Conservation (phyloP, 2,113 vertebrate species). For the Chloebia gouldiae region DNA sequence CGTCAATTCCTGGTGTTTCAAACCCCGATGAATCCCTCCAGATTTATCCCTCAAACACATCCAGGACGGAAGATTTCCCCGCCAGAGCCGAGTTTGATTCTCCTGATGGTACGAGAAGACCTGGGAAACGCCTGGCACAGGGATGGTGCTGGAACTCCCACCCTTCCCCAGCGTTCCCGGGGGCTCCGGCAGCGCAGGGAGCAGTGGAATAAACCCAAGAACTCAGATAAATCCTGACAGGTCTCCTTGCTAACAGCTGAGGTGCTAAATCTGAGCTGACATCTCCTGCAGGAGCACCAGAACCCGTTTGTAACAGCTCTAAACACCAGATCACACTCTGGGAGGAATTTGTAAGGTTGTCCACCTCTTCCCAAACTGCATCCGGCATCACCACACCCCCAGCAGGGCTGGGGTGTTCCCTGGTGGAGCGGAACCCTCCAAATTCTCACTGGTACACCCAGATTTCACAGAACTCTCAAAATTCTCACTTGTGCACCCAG, state of each 20-base stretch:
- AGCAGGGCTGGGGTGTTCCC: not conserved
- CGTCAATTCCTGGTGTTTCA: accelerated
- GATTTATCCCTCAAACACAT: not conserved
- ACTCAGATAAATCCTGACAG: not conserved
- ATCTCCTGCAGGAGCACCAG: not conserved
- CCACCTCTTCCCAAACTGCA: not conserved
- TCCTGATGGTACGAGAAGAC: not conserved
- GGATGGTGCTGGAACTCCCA: not conserved
- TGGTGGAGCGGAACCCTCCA: not conserved
- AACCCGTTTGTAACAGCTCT: not conserved
- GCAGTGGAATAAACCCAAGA: not conserved
- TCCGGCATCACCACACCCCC: accelerated
- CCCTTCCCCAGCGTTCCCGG: not conserved
- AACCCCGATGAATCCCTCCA: not conserved
- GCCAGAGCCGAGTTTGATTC: not conserved
- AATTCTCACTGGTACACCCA: not conserved
- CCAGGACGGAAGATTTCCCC: accelerated
- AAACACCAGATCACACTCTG: accelerated
- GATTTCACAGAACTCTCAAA: not conserved
- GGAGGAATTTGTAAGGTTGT: not conserved
- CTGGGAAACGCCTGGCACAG: not conserved
- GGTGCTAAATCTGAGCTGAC: conserved; percentile 5
- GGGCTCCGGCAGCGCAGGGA: not conserved
- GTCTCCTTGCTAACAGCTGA: not conserved
- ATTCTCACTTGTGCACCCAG: not conserved